Conservation (phyloP, 2,888 invertebrate genomes). For the Myathropa florea region DNA sequence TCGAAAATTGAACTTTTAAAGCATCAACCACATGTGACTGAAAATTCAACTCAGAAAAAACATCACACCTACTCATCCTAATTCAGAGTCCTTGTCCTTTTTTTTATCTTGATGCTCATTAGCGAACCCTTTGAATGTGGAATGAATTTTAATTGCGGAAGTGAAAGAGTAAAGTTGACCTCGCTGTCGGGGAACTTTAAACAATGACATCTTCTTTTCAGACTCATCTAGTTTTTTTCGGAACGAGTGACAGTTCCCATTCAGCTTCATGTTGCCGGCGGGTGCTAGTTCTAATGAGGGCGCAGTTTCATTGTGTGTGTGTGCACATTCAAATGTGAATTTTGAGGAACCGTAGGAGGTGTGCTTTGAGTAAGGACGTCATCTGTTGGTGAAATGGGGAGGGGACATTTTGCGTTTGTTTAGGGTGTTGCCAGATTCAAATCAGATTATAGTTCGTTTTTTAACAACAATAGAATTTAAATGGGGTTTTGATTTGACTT, state of each 20-base stretch:
- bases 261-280: conserved; percentile 3
- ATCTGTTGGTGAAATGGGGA: too few relatives aligned
- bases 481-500: too few relatives aligned
- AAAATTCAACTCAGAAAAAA: neutral
- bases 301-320: neutral
- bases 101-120: neutral
- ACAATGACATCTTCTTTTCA: neutral
- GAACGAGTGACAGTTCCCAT: neutral
- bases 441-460: too few relatives aligned
- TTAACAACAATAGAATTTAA: too few relatives aligned
- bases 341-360: too few relatives aligned
- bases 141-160: neutral
- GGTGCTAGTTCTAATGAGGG: neutral
- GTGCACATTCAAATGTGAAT: neutral
- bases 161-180: neutral
- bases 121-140: neutral
- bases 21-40: neutral
- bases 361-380: too few relatives aligned
- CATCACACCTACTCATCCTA: neutral
- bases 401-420: too few relatives aligned
- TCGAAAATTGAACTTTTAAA: neutral
- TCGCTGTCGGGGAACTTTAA: neutral
- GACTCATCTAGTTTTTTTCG: neutral
- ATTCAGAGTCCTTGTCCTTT: neutral
- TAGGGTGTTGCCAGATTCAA: too few relatives aligned